These are phyloP conservation scores for Synanthedon tipuliformis DNA, from an alignment of 2,888 invertebrate species.

Conservation along the genomic window DNA sequence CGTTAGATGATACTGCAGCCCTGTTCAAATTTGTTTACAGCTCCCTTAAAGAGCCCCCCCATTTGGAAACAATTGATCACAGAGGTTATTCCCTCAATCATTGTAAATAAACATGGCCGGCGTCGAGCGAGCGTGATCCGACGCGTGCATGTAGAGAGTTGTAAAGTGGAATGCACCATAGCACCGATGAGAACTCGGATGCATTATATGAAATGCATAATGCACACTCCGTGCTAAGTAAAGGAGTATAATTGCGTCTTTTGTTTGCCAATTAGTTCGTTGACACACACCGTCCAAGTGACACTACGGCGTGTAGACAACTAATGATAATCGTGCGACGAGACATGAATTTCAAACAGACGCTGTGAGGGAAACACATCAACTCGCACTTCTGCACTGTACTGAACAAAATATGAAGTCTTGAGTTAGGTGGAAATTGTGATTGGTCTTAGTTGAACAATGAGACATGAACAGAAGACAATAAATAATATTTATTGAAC, in stretches of 20 bases:
- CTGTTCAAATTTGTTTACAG: no score
- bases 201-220: background rate
- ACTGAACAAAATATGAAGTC: no score
- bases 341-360: slow-evolving; percentile 1
- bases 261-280: slow-evolving; percentile 56
- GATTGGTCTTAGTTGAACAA: no score
- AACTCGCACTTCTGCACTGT: background rate
- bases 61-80: background rate
- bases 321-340: slow-evolving; percentile 26
- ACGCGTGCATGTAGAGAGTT: background rate
- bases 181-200: slow-evolving; percentile 6
- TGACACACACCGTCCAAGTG: slow-evolving; percentile 30
- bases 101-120: no score
- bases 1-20: no score
- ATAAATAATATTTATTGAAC: no score
- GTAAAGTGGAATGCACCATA: background rate
- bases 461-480: no score
- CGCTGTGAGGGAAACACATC: background rate
- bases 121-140: no score
- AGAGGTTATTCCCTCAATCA: background rate
- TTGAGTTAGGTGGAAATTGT: no score
- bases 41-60: no score
- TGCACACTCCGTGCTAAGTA: slow-evolving; percentile 2
- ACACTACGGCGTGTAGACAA: slow-evolving; percentile 13
- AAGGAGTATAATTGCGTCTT: slow-evolving; percentile 12